Evolutionary conservation across 2,797 vertebrate genomes (phyloP).

Genomic region (Sebastes minor): DNA sequence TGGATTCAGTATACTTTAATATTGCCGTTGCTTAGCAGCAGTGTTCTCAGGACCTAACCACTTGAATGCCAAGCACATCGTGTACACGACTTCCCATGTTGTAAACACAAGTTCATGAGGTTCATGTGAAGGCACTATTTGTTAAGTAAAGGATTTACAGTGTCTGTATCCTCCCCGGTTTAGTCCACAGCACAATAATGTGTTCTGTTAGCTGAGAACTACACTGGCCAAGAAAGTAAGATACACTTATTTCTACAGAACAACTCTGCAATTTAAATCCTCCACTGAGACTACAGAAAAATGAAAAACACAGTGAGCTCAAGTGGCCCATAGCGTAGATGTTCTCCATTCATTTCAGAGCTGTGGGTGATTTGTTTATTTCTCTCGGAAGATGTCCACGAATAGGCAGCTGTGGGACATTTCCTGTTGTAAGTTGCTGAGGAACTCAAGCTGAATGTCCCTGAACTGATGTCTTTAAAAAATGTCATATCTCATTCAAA

Average conservation of each 20-base stretch:
- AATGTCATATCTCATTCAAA: not conserved
- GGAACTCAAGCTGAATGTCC: not conserved
- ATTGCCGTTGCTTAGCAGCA: too few species aligned
- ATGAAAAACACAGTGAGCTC: not conserved
- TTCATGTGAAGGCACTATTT: too few species aligned
- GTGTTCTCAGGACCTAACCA: too few species aligned
- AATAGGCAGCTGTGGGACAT: not conserved
- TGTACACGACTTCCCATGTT: too few species aligned
- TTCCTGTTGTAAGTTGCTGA: not conserved
- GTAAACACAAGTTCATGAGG: too few species aligned
- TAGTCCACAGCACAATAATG: not conserved
- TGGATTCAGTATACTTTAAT: too few species aligned
- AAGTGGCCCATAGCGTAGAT: not conserved
- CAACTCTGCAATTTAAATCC: not conserved
- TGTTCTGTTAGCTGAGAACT: not conserved
- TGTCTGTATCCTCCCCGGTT: not conserved
- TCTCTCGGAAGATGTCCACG: not conserved
- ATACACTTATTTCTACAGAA: not conserved
- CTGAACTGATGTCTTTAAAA: not conserved
- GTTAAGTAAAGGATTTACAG: not conserved
- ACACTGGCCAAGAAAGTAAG: not conserved
- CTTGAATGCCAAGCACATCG: too few species aligned
- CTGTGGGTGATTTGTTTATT: constrained; percentile 27
- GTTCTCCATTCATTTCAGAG: not conserved
- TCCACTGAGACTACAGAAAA: not conserved